phyloP scores from a whole-genome alignment of 2,113 vertebrate genomes.

The Erpornis zantholeuca region DNA sequence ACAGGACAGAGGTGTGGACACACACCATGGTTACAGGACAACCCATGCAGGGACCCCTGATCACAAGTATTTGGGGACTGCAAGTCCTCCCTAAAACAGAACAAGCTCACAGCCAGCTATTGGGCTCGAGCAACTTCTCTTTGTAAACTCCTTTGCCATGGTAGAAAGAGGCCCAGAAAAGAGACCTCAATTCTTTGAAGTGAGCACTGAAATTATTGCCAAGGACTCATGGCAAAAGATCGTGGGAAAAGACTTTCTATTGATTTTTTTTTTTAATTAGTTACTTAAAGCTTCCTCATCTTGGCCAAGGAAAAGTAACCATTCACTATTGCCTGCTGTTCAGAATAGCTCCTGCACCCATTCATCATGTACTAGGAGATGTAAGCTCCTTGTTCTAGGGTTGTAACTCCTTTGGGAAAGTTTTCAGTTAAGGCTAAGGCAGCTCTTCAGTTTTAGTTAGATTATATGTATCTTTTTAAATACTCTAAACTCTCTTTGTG shows the following conservation, averaged over 20 bases:
- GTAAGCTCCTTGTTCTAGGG: background rate
- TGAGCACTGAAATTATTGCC: slow-evolving; percentile 40
- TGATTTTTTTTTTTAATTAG: slow-evolving; percentile 40
- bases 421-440: background rate
- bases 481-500: background rate
- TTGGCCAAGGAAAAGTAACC: slow-evolving; percentile 28
- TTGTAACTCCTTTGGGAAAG: background rate
- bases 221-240: slow-evolving; percentile 50
- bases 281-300: slow-evolving; percentile 39
- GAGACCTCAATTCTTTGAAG: slow-evolving; percentile 39
- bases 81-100: background rate
- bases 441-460: background rate
- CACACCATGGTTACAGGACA: background rate
- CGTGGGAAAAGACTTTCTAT: slow-evolving; percentile 55
- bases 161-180: slow-evolving; percentile 29
- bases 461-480: background rate
- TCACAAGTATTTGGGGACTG: background rate
- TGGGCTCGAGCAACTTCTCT: background rate
- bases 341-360: slow-evolving; percentile 16
- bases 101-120: background rate
- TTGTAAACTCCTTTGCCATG: background rate
- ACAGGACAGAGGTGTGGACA: background rate
- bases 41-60: background rate
- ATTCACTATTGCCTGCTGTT: slow-evolving; percentile 28
- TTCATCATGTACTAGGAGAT: background rate